Base-by-base conservation (phyloP, 2,113 vertebrate species). In the Otis tarda region DNA sequence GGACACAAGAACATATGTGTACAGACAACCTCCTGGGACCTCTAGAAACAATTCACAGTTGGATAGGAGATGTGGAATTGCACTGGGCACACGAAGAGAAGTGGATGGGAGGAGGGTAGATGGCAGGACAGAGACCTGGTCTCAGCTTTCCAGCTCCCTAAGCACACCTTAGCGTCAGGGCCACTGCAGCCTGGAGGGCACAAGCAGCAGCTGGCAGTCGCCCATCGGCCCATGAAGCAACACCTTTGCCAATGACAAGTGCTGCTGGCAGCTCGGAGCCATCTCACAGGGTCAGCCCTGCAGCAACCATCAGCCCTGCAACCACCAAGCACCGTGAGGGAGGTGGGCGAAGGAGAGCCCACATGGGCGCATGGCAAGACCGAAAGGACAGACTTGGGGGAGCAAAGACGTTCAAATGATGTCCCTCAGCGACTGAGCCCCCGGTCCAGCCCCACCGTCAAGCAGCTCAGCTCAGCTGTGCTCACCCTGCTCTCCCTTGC, bases 171-270 rank as follows among this genome's bases (percentile, higher is more conserved):
- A 50, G 67, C 6, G 3, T 15, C 49, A 55, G 27, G 35, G n/a
- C 21, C 31, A 19, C 31, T 10, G 52, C 57, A 74, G 71, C 25
- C 78, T 35, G 45, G 33, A 63, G 69, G 41, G 25, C 52, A 71
- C 1, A 0, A 50, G 49, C 56, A 71, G 52, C 0, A 0, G 41
- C 14, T 43, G 57, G 80, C 52, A 31, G 24, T 21, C 7, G 1
- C 52, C 35, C 52, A 6, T 25, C 20, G 20, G 47, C 19, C 53
- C 69, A 35, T 1, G 14, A 53, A 47, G 22, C 39, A 50, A 55
- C 6, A 31, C n/a, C 35, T 67, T 6, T 52, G 49, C 25, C 39
- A 39, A 43, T 2, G 6, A 37, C 15, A 33, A 63, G 67, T 9
- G 74, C 45, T 76, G 23, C 33, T 9, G 4, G 33, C 8, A 41